Evolutionary conservation across 2,113 vertebrate genomes (phyloP), one percentile per base, ranked within the genome.

Genomic region (Festucalex cinctus): DNA sequence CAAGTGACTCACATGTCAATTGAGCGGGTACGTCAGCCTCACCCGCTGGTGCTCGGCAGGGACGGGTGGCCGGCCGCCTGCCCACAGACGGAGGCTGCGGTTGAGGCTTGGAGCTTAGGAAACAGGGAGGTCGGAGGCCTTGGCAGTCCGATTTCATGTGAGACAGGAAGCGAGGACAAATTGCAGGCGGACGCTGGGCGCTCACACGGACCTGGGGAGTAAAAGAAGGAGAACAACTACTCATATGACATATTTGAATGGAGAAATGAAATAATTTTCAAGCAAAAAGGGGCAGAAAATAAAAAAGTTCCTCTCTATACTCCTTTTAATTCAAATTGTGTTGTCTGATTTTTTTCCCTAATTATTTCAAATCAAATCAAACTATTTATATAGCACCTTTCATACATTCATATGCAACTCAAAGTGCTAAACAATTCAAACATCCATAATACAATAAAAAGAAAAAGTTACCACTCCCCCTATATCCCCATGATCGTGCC

Each of bases 81-180:
- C 54, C 28, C 70, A 62, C 62, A 71, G 78, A 78, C 68, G 56
- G 65, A 82, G 76, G 66, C 63, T 68, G 65, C 0, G 54, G 72
- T 63, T 66, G 74, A 69, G 83, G 71, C 8, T 57, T 68, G 39
- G 65, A 77, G 51, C 64, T 81, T 37, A 68, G 65, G 56, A 80
- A 43, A 65, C 63, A 49, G 9, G 65, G 46, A 32, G 76, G 82
- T 26, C 70, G 69, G 51, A 71, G 63, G 65, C 77, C 77, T 17
- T 80, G 37, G 20, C 81, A 88, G 62, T 73, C 80, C 44, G 82
- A 74, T 73, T 81, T 90, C 88, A 91, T 90, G 60, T 90, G 85
- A 67, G 76, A 80, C 36, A 77, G 41, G 66, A 92, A 93, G 8
- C 90, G 87, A 19, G 87, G 83, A 65, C 88, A 93, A 44, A 83